Evolutionary conservation across 1,140 invertebrate genomes (phyloP).

Genomic region (Epicauta chinensis): DNA sequence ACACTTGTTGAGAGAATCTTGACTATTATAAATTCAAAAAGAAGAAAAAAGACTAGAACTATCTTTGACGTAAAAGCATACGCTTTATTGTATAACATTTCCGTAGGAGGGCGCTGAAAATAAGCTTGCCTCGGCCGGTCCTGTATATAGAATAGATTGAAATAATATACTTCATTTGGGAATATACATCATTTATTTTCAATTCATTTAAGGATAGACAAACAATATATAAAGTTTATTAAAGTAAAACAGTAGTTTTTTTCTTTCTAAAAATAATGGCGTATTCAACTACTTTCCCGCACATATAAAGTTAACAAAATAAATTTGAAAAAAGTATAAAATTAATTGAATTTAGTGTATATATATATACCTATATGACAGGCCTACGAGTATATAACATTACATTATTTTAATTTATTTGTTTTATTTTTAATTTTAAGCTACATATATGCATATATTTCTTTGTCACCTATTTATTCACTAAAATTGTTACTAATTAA

Average conservation of each 20-base stretch:
- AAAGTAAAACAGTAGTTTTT: constrained; percentile 23
- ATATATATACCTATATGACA: constrained; percentile 39
- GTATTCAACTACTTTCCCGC: constrained; percentile 21
- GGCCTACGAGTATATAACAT: constrained; percentile 38
- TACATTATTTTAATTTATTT: constrained; percentile 28
- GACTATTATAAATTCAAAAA: no score
- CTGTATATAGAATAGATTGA: background rate
- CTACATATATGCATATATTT: constrained; percentile 36
- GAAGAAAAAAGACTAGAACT: no score
- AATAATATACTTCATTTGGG: constrained; percentile 15
- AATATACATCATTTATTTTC: constrained; percentile 33
- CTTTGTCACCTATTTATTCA: constrained; percentile 20
- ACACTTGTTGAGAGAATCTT: no score
- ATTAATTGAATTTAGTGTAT: constrained; percentile 35
- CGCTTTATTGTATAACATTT: no score
- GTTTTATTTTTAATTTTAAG: no score
- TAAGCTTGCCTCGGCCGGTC: no score
- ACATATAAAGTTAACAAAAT: constrained; percentile 34
- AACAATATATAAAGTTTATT: constrained; percentile 27
- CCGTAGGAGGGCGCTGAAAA: no score
- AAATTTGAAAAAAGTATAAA: constrained; percentile 38
- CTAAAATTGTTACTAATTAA: constrained; percentile 39
- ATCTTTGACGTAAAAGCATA: no score
- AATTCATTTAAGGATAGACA: constrained; percentile 26
- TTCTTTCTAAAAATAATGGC: constrained; percentile 26